phyloP scores from a whole-genome alignment of 2,797 vertebrate genomes.

The Vespertilio murinus region DNA sequence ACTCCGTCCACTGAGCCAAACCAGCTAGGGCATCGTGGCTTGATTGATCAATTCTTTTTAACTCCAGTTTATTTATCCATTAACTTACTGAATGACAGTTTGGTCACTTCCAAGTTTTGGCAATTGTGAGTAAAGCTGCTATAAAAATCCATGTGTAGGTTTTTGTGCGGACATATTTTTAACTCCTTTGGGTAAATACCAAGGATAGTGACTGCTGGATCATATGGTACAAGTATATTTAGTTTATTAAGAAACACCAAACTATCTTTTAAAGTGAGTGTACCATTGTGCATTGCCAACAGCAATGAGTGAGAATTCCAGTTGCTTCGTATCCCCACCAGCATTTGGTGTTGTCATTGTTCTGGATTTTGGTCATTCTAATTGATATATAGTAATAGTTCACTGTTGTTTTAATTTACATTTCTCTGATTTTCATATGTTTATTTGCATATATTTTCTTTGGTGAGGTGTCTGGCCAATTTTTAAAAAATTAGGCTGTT shows the following conservation, averaged over 20 bases:
- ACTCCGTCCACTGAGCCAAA: not conserved
- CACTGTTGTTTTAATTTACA: not conserved
- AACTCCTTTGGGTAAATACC: not conserved
- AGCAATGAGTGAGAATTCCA: not conserved
- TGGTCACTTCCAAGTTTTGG: not conserved
- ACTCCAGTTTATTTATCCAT: not conserved
- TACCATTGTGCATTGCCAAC: not conserved
- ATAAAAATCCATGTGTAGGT: not conserved
- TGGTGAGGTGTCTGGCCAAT: not conserved
- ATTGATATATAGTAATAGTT: not conserved
- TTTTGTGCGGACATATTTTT: not conserved
- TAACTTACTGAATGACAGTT: not conserved
- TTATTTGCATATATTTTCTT: not conserved
- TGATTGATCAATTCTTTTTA: not conserved
- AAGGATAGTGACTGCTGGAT: not conserved
- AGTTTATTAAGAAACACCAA: not conserved
- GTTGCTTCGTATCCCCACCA: not conserved
- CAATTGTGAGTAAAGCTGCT: not conserved
- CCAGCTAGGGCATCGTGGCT: not conserved
- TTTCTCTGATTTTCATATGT: not conserved
- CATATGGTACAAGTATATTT: not conserved
- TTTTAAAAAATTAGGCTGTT: not conserved
- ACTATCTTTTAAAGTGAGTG: not conserved
- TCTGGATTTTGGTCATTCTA: not conserved
- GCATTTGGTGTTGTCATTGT: not conserved